Percentiles rank a stretch among this genome's conserved stretches.
These are phyloP conservation scores for Eristalis intricaria DNA, from an alignment of 2,888 invertebrate genomes.

Conservation along the genomic window DNA sequence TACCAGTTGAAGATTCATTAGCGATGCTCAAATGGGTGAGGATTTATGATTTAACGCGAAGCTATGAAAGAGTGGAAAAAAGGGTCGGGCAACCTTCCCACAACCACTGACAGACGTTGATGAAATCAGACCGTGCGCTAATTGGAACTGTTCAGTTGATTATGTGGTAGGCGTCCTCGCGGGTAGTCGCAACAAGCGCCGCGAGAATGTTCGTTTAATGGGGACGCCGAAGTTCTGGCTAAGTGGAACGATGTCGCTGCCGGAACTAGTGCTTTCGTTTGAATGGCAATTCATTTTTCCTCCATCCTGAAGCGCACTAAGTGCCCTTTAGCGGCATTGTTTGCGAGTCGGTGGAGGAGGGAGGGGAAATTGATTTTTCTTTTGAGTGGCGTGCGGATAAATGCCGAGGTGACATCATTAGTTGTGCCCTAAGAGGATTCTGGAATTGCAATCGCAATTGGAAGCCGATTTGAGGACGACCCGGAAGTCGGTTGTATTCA, in stretches of 20 bases:
- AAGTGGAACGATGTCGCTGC: not conserved
- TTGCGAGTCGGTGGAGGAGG: not conserved
- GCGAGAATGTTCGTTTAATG: not conserved
- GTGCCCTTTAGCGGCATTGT: not conserved
- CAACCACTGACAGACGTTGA: not conserved
- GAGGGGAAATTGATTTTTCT: not conserved
- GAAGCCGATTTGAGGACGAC: too few species aligned
- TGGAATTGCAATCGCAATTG: too few species aligned
- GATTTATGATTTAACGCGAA: constrained; percentile 62
- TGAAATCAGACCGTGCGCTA: constrained; percentile 49
- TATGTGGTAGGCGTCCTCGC: constrained; percentile 28
- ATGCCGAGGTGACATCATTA: not conserved
- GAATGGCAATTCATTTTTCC: not conserved
- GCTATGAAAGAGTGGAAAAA: constrained; percentile 42
- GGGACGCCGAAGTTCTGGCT: not conserved
- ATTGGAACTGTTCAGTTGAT: constrained; percentile 61
- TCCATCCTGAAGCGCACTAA: not conserved
- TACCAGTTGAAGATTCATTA: constrained; percentile 60
- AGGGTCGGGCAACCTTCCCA: not conserved
- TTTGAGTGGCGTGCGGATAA: not conserved
- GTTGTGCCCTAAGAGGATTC: too few species aligned
- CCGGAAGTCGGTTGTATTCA: too few species aligned
- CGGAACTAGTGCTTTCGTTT: not conserved
- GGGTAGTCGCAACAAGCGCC: not conserved
- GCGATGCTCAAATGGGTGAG: constrained; percentile 57